A percentile compares a stretch with the other conserved stretches of the same genome.
Evolutionary conservation across 1,140 invertebrate genomes (phyloP).

Genomic region (Rhopalosiphum maidis): DNA sequence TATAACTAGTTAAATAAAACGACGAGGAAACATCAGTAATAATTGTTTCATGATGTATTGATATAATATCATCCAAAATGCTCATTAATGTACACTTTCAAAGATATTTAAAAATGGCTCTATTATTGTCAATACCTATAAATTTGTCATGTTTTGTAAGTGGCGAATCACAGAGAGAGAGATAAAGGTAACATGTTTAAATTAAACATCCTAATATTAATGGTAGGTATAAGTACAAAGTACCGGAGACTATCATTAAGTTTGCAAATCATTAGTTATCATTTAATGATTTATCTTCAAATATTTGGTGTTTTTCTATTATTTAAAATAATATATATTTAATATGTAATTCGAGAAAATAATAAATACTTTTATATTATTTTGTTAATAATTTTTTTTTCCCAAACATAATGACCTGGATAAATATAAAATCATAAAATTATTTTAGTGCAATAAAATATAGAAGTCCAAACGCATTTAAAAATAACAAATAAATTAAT

Average conservation of each 20-base stretch:
- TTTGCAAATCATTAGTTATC: neutral
- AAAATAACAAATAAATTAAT: neutral
- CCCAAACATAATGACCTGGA: neutral
- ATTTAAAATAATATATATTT: neutral
- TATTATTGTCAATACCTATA: too few relatives aligned
- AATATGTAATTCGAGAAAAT: neutral
- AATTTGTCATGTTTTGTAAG: too few relatives aligned
- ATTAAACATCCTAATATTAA: neutral
- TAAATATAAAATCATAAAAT: neutral
- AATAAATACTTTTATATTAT: neutral
- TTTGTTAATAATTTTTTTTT: neutral
- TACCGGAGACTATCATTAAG: neutral
- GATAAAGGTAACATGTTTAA: neutral
- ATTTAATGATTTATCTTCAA: neutral
- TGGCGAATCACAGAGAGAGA: too few relatives aligned
- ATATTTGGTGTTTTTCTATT: neutral
- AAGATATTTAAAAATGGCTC: too few relatives aligned
- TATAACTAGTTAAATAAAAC: too few relatives aligned
- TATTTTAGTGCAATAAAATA: neutral
- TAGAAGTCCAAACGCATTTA: neutral
- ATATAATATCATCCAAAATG: too few relatives aligned
- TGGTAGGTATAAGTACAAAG: neutral
- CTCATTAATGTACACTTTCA: too few relatives aligned
- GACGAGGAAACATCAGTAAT: too few relatives aligned
- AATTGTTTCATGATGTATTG: too few relatives aligned